These are phyloP conservation scores for Loripinus fragilis DNA, from an alignment of 2,888 invertebrate species.

Conservation along the genomic window DNA sequence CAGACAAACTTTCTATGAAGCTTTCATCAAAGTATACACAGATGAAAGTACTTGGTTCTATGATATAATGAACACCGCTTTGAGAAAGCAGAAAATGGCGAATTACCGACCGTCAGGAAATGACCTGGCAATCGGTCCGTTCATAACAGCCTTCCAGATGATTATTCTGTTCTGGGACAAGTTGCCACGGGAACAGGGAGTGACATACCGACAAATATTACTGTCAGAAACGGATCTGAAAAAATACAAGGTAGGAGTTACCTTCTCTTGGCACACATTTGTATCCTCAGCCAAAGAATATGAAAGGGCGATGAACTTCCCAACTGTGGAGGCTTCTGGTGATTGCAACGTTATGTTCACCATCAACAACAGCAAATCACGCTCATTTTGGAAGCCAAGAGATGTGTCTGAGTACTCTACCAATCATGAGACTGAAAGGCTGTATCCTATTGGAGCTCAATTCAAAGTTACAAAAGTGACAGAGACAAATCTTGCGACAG, in stretches of 20 bases:
- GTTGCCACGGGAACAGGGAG: constrained; percentile 34
- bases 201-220: constrained; percentile 54
- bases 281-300: constrained; percentile 50
- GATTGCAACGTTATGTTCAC: constrained; percentile 39
- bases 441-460: constrained; percentile 57
- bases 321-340: constrained; percentile 44
- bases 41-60: constrained; percentile 53
- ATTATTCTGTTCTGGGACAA: constrained; percentile 53
- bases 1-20: constrained; percentile 42
- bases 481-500: constrained; percentile 21
- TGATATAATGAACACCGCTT: constrained; percentile 52
- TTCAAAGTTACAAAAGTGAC: constrained; percentile 38
- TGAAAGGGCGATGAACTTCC: constrained; percentile 49
- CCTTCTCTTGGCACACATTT: constrained; percentile 57
- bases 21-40: constrained; percentile 53
- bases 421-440: constrained; percentile 55
- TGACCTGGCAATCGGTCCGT: constrained; percentile 61
- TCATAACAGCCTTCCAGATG: constrained; percentile 55
- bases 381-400: constrained; percentile 52
- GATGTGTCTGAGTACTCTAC: constrained; percentile 55
- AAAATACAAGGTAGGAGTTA: constrained; percentile 46
- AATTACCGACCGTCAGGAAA: constrained; percentile 54
- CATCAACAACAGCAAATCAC: constrained; percentile 45
- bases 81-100: constrained; percentile 45
- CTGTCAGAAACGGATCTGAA: constrained; percentile 32